Evolutionary conservation across 2,888 invertebrate species (phyloP).

Genomic region (Shargacucullia verbasci): DNA sequence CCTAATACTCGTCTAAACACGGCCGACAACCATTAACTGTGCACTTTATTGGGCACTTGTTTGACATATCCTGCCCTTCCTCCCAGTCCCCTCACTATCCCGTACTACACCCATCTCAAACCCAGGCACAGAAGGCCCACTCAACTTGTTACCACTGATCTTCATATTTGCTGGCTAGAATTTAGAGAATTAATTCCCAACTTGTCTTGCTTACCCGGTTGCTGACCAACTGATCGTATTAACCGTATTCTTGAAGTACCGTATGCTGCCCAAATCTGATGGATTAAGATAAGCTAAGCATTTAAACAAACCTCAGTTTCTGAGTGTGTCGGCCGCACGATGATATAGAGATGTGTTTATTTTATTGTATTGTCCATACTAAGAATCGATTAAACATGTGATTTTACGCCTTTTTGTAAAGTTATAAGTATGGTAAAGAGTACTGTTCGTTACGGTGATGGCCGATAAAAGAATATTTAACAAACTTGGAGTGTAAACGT

Average conservation of each 20-base stretch:
- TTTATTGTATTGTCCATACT: not conserved
- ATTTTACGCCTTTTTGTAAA: slow-evolving; percentile 10
- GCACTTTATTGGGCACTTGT: slow-evolving; percentile 57
- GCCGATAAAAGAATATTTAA: slow-evolving; percentile 3
- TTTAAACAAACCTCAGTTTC: no score
- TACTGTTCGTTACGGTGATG: not conserved
- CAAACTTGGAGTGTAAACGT: not conserved
- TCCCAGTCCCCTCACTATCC: not conserved
- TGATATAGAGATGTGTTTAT: slow-evolving; percentile 1
- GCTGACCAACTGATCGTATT: no score
- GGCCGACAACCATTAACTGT: slow-evolving; percentile 49
- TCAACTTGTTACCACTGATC: not conserved
- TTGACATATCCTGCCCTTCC: slow-evolving; percentile 12
- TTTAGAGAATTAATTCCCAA: no score
- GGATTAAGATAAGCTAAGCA: no score
- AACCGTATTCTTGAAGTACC: no score
- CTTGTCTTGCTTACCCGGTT: no score
- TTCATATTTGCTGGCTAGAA: no score
- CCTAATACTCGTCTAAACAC: slow-evolving; percentile 55
- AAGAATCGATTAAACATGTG: slow-evolving; percentile 15
- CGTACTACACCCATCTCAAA: not conserved
- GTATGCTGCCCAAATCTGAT: no score
- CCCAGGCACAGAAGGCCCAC: not conserved
- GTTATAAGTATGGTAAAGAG: not conserved
- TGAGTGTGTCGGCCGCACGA: no score